Base-by-base conservation (phyloP, 1,140 invertebrate genomes). In the Zaprionus kolodkinae region DNA sequence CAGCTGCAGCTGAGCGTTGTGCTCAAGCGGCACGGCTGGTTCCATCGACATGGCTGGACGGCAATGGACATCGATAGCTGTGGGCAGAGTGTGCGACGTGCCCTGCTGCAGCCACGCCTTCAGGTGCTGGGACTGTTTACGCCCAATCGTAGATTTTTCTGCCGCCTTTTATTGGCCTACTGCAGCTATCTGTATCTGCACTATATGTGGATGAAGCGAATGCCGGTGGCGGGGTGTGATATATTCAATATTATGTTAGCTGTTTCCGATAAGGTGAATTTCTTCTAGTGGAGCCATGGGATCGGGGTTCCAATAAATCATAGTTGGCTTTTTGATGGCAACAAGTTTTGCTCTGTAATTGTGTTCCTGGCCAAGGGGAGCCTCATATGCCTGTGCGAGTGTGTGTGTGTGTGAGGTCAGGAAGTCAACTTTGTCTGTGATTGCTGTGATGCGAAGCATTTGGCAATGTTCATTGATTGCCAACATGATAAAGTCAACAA, bases 101-200 rank as follows among this genome's bases (percentile, higher is more conserved):
- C 59, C 0, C 27, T 74, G 10, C 35, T 79, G 0, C 80, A 76
- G 55, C 54, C 62, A n/a, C 66, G 71, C 38, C 59, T 76, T 0
- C 40, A 79, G n/a, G 33, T 79, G 0, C 54, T 83, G 2, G 80
- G 80, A 0, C 30, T 83, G 6, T 73, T 83, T 1, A 76, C 66
- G 11, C 80, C 80, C 43, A 76, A 79, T n/a, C 64, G 67, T 4
- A 59, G 50, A 5, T 30, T 83, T 0, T 56, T 82, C 33, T 82
- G 83, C 6, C 76, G 80, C n/a, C 38, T 82, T 9, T n/a, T 38
- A 2, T 76, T 82, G 12, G 63, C 54, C 27, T 82, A 76, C 61
- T 83, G 66, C 17, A 60, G 57, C 33, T 61, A 72, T 11, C 33
- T 79, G 25, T 68, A 82, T 30, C 50, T 82, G 43, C 67, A 79